Evolutionary conservation across 2,113 vertebrate species (phyloP).

Genomic region (Trematomus loennbergii): DNA sequence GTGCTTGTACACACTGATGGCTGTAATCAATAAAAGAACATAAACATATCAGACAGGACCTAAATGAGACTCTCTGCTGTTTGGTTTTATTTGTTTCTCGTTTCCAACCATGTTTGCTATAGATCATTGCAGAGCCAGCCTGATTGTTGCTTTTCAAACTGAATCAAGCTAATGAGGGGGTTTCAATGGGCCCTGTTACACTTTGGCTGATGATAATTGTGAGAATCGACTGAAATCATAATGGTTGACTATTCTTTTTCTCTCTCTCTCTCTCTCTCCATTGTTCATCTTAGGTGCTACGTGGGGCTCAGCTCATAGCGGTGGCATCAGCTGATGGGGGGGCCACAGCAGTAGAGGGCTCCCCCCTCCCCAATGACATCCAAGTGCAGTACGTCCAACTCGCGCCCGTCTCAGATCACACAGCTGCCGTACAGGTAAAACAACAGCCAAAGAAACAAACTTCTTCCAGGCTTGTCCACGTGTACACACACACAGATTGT

Average conservation of each 20-base stretch:
- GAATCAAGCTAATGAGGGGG: neutral
- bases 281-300: slow-evolving; percentile 87
- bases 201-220: slow-evolving; percentile 3
- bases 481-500: slow-evolving; percentile 25
- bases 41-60: slow-evolving; percentile 55
- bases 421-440: slow-evolving; percentile 88
- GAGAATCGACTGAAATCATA: neutral
- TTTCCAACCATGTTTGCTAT: slow-evolving; percentile 30
- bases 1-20: slow-evolving; percentile 25
- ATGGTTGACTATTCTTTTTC: neutral
- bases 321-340: slow-evolving; percentile 94
- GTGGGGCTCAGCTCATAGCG: slow-evolving; percentile 95
- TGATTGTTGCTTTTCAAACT: slow-evolving; percentile 34
- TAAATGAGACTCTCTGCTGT: slow-evolving; percentile 36
- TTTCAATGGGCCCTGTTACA: neutral
- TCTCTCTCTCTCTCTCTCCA: neutral
- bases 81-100: slow-evolving; percentile 53
- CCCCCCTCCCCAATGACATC: slow-evolving; percentile 93
- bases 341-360: slow-evolving; percentile 89
- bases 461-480: slow-evolving; percentile 3
- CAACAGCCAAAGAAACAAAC: slow-evolving; percentile 20
- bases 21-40: slow-evolving; percentile 53
- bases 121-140: slow-evolving; percentile 16
- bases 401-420: slow-evolving; percentile 92
- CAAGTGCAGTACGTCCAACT: slow-evolving; percentile 98